Base-by-base conservation (phyloP, 2,113 vertebrate genomes). In the Desmodus rotundus region DNA sequence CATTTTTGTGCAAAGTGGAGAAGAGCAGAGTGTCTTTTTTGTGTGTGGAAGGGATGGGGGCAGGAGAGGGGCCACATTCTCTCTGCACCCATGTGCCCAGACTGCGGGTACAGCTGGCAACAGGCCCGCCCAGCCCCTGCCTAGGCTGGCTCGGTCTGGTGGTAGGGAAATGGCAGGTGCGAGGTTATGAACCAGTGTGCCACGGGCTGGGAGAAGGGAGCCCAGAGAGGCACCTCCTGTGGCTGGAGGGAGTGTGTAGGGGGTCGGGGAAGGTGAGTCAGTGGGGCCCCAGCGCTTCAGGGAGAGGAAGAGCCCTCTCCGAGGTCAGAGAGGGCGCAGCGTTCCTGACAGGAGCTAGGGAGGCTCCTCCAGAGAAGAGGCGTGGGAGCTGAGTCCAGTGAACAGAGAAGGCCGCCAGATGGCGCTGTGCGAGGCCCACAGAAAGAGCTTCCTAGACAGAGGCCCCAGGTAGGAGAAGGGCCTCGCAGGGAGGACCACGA, bases 1-100 rank as follows among this genome's bases (percentile, higher is more conserved):
- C 97, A 98, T 97, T 97, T 98, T 97, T 98, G 97, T 98, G 97
- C 96, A 96, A 98, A 96, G 95, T 97, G 96, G 73, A 97, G 38
- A 91, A 41, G 78, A 86, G 70, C 45, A 12, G 10, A 65, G 96
- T 52, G 77, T 97, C 54, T 87, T 94, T 87, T 61, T 65, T 63
- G 61, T 50, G 61, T 50, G 74, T 61, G 17, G 85, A 38, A 54
- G 77, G 94, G 87, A 7, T 76, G 85, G 70, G 73, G 33, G 70
- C 70, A 50, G 56, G 65, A 68, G 54, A 47, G 28, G n/a, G n/a
- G 76, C 26, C 38, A 3, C 4, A 0, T 76, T 47, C 61, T 87
- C 52, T 43, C 58, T 43, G 54, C 4, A 41, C 17, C 67, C 31
- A 36, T 33, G 33, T 70, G 89, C 65, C 95, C 63, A 28, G 87